Conservation (phyloP, 2,113 vertebrate species). For the Rhea americana region DNA sequence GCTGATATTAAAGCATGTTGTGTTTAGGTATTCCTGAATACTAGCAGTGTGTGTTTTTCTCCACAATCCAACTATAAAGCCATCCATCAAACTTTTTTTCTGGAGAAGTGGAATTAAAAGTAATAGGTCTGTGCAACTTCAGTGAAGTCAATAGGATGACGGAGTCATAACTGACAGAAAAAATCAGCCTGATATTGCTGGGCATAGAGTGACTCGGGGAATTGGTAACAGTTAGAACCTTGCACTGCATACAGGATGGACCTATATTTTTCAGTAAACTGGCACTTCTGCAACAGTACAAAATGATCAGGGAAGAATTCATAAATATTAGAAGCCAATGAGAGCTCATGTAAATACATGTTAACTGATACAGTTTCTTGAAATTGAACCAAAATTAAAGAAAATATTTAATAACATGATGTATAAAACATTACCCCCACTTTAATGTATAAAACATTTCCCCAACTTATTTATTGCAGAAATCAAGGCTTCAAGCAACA, state of each 20-base stretch:
- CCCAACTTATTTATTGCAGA: background rate
- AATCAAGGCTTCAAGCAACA: background rate
- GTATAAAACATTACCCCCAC: constrained; percentile 21
- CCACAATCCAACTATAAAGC: background rate
- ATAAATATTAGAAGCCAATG: background rate
- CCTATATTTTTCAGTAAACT: background rate
- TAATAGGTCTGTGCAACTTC: background rate
- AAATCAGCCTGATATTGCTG: background rate
- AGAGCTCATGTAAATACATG: constrained; percentile 30
- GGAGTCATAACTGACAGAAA: background rate
- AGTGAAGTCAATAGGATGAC: background rate
- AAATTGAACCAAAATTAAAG: constrained; percentile 44
- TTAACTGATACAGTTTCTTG: constrained; percentile 12
- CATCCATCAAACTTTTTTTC: background rate
- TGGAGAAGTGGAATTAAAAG: background rate
- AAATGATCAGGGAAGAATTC: background rate
- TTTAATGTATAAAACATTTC: constrained; percentile 36
- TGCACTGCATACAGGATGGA: fast-evolving
- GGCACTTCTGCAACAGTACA: background rate
- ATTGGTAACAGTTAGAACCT: background rate
- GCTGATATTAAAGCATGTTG: background rate
- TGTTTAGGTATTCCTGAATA: background rate
- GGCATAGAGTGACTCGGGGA: background rate
- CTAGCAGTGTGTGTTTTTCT: background rate
- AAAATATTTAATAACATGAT: constrained; percentile 39